Percentiles rank a stretch among this genome's conserved stretches.
Evolutionary conservation across 2,113 vertebrate species (phyloP).

Genomic region (Phrynocephalus versicolor): DNA sequence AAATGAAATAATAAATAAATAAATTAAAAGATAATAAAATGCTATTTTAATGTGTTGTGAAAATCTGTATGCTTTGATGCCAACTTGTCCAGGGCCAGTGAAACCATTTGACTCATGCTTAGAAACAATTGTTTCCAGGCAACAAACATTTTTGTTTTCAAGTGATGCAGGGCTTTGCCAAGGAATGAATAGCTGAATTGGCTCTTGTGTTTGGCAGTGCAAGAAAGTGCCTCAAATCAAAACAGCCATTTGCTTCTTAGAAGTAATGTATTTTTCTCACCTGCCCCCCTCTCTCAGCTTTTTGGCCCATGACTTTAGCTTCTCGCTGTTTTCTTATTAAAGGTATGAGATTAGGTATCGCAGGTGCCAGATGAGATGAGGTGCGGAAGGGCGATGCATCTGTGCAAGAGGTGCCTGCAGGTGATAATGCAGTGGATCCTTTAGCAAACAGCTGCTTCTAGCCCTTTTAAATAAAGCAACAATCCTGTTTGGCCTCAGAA

Average conservation of each 20-base stretch:
- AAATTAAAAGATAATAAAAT: no score
- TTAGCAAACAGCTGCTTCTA: neutral
- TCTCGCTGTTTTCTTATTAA: neutral
- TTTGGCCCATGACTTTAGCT: neutral
- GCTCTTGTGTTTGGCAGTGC: neutral
- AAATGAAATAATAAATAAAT: no score
- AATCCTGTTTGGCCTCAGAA: neutral
- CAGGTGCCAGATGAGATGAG: neutral
- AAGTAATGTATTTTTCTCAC: no score
- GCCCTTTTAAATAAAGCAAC: neutral
- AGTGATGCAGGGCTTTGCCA: neutral
- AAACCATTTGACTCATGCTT: neutral
- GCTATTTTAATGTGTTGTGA: no score
- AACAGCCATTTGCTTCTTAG: neutral
- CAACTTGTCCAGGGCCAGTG: neutral
- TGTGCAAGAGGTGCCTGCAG: neutral
- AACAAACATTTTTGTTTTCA: neutral
- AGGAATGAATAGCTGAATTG: neutral
- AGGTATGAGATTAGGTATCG: neutral
- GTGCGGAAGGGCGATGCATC: neutral
- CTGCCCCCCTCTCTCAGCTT: no score
- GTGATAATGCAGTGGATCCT: neutral
- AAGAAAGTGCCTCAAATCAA: conserved; percentile 2
- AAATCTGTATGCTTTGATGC: no score
- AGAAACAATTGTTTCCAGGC: conserved; percentile 7